Evolutionary conservation across 2,113 vertebrate genomes (phyloP), one percentile per base, ranked within the genome.

Genomic region (Colossoma macropomum): DNA sequence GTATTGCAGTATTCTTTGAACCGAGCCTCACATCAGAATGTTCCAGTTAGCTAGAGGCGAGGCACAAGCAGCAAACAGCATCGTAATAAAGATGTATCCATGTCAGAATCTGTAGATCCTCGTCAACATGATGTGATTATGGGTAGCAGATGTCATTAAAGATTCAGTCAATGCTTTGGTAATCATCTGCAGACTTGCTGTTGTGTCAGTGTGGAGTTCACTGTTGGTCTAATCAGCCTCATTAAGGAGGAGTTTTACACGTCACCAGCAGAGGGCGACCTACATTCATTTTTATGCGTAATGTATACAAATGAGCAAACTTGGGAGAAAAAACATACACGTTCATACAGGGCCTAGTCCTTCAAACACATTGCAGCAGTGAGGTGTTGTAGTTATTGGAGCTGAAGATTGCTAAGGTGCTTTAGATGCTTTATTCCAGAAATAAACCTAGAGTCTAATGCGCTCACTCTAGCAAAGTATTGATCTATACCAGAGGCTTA

Each of bases 191-290:
- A 70, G 34, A n/a, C 19, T 38, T 21, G 0, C 17, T 23, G 19
- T 1, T 69, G 50, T 69, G 41, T 12, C 11, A 27, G 50, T 63
- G 63, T 54, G 56, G 70, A 69, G 23, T 23, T 34, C 30, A 45
- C 21, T 38, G 66, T 34, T 25, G 13, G 71, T 25, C 66, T 23
- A 59, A 75, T 62, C 17, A 74, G 63, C 34, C 28, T 48, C 16
- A 21, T 63, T 54, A 34, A 52, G 63, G 3, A 50, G 41, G 2
- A 38, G 63, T 32, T 71, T 45, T 17, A 59, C 4, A 59, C 9
- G 32, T 75, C 34, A 81, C 79, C 87, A 86, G 70, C n/a, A 88
- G 87, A 84, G 87, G 84, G 82, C 79, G 70, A 73, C 79, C 73
- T 56, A 76, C 63, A 60, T 82, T 84, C 32, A 84, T 54, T n/a